Evolutionary conservation across 2,888 invertebrate genomes (phyloP), one percentile per base, ranked within the genome.

Genomic region (Trimorus sp.): DNA sequence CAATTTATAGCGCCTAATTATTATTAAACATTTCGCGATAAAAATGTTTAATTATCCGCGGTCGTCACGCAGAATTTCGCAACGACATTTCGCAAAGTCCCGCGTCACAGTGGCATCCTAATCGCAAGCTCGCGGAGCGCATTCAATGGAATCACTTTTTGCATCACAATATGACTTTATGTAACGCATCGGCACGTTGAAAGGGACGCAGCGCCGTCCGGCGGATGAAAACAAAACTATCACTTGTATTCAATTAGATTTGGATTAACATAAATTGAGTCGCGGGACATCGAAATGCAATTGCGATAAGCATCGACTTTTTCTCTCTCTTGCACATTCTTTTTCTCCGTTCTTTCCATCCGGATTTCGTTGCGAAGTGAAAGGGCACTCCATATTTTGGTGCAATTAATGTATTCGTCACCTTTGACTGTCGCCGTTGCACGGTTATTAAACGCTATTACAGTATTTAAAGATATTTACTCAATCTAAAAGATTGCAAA

Each of bases 351-450:
- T 26, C 26, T 26, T 26, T 26, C n/a, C 4, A 26, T 26, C 4
- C 26, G 26, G 26, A 26, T 26, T 26, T 37, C 45, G 38, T 7
- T 45, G 8, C 15, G 36, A 48, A 8, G 54, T 69, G 58, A 65
- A 71, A 59, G 65, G 37, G 38, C 53, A 66, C 48, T 71, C 73
- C 49, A 73, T 75, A 76, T 80, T 80, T 71, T 56, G 70, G 42
- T 40, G 51, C 54, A 75, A 80, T 80, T 75, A 70, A 80, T 71
- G 60, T 75, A 80, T 80, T 75, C 76, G 62, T 80, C 69, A 79
- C 74, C 59, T 53, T 75, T 53, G 11, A 12, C 63, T 37, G 26
- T 65, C 56, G 16, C 58, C 51, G 11, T 75, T 75, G 45, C 59
- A 59, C 45, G 58, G 37, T 75, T 74, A 79, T 75, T 79, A 79